Evolutionary conservation across 2,797 vertebrate species (phyloP).

Genomic region (Uromys caudimaculatus): DNA sequence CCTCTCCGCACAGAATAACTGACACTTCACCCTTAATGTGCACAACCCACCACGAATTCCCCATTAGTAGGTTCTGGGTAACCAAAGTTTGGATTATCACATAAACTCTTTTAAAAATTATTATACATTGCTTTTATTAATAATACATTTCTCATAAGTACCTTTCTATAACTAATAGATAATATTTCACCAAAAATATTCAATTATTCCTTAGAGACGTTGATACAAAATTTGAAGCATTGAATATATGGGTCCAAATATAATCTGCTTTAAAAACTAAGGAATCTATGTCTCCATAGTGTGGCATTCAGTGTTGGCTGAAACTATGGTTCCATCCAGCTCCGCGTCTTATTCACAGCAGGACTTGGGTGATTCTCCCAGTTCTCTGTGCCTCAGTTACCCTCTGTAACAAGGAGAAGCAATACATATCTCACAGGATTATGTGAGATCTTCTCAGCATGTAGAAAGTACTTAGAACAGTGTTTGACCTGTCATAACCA

Average conservation of each 20-base stretch:
- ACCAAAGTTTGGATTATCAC: not conserved
- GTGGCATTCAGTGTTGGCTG: not conserved
- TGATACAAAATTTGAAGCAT: not conserved
- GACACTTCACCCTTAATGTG: not conserved
- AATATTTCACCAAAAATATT: not conserved
- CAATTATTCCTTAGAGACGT: not conserved
- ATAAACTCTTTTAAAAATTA: not conserved
- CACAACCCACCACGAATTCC: not conserved
- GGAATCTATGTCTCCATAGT: not conserved
- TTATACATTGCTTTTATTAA: not conserved
- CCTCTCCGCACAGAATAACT: not conserved
- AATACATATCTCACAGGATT: not conserved
- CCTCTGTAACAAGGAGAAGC: not conserved
- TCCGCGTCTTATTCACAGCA: not conserved
- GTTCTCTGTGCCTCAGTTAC: not conserved
- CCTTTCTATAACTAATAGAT: not conserved
- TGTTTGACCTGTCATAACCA: not conserved
- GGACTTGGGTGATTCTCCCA: not conserved
- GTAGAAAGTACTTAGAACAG: not conserved
- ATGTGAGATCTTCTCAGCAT: not conserved
- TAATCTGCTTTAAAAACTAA: not conserved
- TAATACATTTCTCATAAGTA: constrained; percentile 9
- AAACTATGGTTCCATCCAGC: not conserved
- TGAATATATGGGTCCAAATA: not conserved
- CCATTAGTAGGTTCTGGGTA: not conserved